Evolutionary conservation across 2,888 invertebrate species (phyloP), one percentile per base, ranked within the genome.

Genomic region (Epistrophe grossulariae): DNA sequence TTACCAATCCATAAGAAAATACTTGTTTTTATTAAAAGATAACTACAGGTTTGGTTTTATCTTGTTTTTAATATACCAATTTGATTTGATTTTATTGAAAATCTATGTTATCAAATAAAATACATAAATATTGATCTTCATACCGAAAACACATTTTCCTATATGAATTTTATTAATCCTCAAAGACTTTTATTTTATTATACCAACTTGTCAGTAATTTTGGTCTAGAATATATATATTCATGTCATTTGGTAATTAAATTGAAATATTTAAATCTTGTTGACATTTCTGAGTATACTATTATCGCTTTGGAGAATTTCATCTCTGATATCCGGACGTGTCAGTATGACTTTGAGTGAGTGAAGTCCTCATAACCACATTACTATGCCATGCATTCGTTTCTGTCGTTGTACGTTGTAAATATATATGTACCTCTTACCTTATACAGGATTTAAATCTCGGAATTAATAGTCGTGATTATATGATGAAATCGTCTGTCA

Each of bases 401-500:
- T 64, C 43, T 64, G 28, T 64, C 28, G 15, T 15, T 62, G 62
- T 24, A 24, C 24, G 24, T 24, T n/a, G n/a, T n/a, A n/a, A n/a
- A 24, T 3, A 3, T 24, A 24, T 24, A 24, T 24, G 2, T 2
- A 24, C 2, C 38, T 57, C 57, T 13, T 45, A 59, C 64, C 74
- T 13, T 17, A 60, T 52, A 19, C 24, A 19, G 35, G 64, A 84
- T 68, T 72, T 55, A 55, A 60, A 81, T 78, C 72, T 81, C 4
- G 43, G 60, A 82, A 87, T 66, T 78, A 87, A 87, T 87, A 87
- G 85, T 79, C 71, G 43, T 87, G 74, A 82, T 87, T 81, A 82
- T 81, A 82, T 79, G 24, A 71, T 74, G 71, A 82, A 79, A 82
- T 82, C 38, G 64, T 74, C 85, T 76, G 78, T 78, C 85, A 82